phyloP scores from a whole-genome alignment of 2,888 invertebrate species.

The Pachliopta kotzebuea region DNA sequence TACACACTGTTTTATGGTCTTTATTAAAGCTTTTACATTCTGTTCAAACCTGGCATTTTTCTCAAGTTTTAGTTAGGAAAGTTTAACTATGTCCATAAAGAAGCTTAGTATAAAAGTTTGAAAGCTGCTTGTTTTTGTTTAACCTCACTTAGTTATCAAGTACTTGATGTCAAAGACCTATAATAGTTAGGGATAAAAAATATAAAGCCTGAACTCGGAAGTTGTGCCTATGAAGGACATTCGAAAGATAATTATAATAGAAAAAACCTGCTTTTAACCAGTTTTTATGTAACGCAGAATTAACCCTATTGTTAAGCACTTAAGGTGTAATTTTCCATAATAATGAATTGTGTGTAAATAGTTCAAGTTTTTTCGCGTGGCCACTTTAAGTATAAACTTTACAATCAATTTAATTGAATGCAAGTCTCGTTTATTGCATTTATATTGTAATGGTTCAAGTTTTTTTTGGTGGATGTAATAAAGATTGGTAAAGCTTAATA shows the following conservation, averaged over 20 bases:
- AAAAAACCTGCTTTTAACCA: slow-evolving; percentile 29
- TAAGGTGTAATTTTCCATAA: slow-evolving; percentile 13
- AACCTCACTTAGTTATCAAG: neutral
- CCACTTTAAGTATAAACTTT: slow-evolving; percentile 8
- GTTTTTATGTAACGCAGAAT: neutral
- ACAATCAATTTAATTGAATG: slow-evolving; percentile 3
- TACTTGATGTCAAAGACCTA: slow-evolving; percentile 6
- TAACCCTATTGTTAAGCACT: neutral
- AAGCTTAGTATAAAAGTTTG: too few species aligned
- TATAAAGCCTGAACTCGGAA: slow-evolving; percentile 50
- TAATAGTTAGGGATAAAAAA: slow-evolving; percentile 31
- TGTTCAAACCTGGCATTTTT: too few species aligned
- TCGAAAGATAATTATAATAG: slow-evolving; percentile 35
- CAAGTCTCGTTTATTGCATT: slow-evolving; percentile 6
- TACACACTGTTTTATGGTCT: too few species aligned
- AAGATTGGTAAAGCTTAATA: too few species aligned
- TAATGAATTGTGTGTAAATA: slow-evolving; percentile 12
- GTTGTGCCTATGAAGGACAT: slow-evolving; percentile 51
- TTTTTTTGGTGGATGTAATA: neutral
- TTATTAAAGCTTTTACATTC: too few species aligned
- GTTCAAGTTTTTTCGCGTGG: slow-evolving; percentile 19
- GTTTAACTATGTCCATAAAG: too few species aligned
- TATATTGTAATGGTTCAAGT: slow-evolving; percentile 16
- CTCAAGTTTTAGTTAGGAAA: too few species aligned
- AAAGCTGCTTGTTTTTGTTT: too few species aligned